These are phyloP conservation scores for Leptinotarsa lineolata DNA, from an alignment of 1,140 invertebrate species.

Conservation along the genomic window DNA sequence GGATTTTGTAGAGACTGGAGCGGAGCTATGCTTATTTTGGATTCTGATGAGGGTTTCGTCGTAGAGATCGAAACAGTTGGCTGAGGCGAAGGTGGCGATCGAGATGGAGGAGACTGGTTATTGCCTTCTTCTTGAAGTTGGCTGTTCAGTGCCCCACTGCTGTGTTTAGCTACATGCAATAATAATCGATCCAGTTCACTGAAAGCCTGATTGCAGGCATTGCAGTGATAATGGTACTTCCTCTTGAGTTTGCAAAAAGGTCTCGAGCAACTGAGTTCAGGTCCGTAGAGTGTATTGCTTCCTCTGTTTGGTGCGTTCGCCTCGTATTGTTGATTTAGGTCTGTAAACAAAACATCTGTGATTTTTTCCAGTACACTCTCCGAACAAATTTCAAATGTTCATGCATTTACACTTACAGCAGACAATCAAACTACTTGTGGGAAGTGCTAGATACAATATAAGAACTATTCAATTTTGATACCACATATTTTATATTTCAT, in stretches of 20 bases:
- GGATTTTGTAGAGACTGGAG: conserved; percentile 50
- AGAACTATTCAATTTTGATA: no score
- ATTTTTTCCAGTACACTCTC: no score
- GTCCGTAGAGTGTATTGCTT: conserved; percentile 52
- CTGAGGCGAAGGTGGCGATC: conserved; percentile 26
- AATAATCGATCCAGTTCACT: conserved; percentile 70
- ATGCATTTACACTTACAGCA: no score
- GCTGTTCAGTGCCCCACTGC: conserved; percentile 62
- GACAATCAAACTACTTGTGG: no score
- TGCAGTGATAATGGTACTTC: conserved; percentile 84
- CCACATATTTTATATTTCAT: no score
- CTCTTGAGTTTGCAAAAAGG: conserved; percentile 87
- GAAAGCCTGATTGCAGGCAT: conserved; percentile 83
- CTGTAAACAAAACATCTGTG: conserved; percentile 12
- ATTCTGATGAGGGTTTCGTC: conserved; percentile 37
- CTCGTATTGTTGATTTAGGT: conserved; percentile 1
- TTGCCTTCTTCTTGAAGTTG: conserved; percentile 58
- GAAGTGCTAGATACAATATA: no score
- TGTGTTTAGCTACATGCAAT: conserved; percentile 74
- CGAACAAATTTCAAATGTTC: no score
- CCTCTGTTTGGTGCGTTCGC: conserved; percentile 17
- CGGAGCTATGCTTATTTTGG: conserved; percentile 52
- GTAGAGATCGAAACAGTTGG: not conserved
- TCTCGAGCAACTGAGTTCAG: conserved; percentile 72
- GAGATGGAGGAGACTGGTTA: conserved; percentile 39